A percentile compares a stretch with the other conserved stretches of the same genome.
phyloP scores from a whole-genome alignment of 2,888 invertebrate species.

The Metallyticus violacea region DNA sequence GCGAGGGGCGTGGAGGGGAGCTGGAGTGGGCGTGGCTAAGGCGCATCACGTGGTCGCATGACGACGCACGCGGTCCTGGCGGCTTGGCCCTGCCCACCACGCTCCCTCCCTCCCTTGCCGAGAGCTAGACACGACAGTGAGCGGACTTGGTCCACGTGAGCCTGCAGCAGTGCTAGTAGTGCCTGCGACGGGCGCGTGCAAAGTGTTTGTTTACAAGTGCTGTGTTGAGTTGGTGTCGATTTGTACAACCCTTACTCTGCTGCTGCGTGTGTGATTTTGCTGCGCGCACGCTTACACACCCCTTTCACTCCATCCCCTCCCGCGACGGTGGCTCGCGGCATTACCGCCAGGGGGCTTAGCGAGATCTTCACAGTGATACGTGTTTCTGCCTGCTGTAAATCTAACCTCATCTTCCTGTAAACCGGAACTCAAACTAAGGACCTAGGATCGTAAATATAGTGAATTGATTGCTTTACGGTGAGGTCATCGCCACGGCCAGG shows the following conservation, averaged over 20 bases:
- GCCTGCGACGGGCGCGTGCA: conserved; percentile 39
- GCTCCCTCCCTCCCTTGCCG: conserved; percentile 39
- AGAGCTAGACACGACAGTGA: conserved; percentile 8
- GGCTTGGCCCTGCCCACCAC: conserved; percentile 37
- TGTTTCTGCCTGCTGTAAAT: too few species aligned
- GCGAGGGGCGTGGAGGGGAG: background rate
- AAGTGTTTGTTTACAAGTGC: too few species aligned
- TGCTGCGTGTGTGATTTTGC: background rate
- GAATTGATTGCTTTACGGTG: too few species aligned
- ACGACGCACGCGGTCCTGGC: background rate
- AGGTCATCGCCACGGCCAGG: too few species aligned
- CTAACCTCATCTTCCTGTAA: too few species aligned
- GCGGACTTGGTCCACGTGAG: conserved; percentile 40
- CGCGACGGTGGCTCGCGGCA: too few species aligned
- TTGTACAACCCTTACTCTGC: background rate
- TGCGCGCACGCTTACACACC: background rate
- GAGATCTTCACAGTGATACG: too few species aligned
- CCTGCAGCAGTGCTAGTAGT: conserved; percentile 37
- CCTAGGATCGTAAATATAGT: too few species aligned
- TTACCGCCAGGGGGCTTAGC: background rate
- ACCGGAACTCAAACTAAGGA: background rate
- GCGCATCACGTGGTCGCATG: background rate
- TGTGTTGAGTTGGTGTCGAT: background rate
- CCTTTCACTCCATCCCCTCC: background rate
- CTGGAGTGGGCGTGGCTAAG: background rate